Percentiles rank a stretch among this genome's conserved stretches.
phyloP scores from a whole-genome alignment of 1,140 invertebrate species.

The Coptotermes formosanus region DNA sequence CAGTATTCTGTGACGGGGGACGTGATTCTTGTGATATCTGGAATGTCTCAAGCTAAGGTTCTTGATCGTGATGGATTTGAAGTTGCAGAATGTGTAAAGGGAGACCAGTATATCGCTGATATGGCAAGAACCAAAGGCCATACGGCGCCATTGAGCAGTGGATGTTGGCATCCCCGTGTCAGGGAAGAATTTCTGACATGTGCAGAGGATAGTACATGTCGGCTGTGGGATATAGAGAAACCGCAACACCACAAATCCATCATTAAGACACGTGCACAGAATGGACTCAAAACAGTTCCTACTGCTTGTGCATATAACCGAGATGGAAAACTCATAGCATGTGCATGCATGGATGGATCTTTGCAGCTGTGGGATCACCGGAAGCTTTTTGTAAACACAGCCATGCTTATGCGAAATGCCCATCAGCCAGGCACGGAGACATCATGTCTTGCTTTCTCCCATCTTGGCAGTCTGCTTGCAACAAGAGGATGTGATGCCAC shows the following conservation, averaged over 20 bases:
- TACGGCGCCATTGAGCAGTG: conserved; percentile 84
- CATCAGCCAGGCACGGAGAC: conserved; percentile 82
- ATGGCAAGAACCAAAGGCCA: conserved; percentile 96
- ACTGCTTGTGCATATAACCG: conserved; percentile 80
- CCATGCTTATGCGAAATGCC: conserved; percentile 71
- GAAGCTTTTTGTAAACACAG: conserved; percentile 78
- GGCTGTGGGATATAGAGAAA: conserved; percentile 84
- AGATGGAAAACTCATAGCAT: conserved; percentile 86
- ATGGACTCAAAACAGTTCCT: conserved; percentile 86
- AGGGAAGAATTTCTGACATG: conserved; percentile 94
- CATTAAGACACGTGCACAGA: conserved; percentile 86
- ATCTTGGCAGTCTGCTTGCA: conserved; percentile 76
- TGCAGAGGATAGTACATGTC: conserved; percentile 86
- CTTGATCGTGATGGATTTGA: conserved; percentile 96
- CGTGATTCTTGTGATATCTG: conserved; percentile 89
- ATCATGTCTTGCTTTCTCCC: conserved; percentile 83
- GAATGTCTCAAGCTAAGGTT: conserved; percentile 88
- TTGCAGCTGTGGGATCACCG: conserved; percentile 98
- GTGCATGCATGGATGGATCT: conserved; percentile 92
- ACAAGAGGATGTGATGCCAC: conserved; percentile 90
- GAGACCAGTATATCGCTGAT: conserved; percentile 95
- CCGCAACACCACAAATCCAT: conserved; percentile 76
- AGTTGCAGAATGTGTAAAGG: conserved; percentile 91
- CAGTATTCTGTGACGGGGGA: conserved; percentile 95
- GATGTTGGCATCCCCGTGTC: conserved; percentile 90